These are phyloP conservation scores for Laupala kohalensis DNA, from an alignment of 1,140 invertebrate species.

Conservation along the genomic window DNA sequence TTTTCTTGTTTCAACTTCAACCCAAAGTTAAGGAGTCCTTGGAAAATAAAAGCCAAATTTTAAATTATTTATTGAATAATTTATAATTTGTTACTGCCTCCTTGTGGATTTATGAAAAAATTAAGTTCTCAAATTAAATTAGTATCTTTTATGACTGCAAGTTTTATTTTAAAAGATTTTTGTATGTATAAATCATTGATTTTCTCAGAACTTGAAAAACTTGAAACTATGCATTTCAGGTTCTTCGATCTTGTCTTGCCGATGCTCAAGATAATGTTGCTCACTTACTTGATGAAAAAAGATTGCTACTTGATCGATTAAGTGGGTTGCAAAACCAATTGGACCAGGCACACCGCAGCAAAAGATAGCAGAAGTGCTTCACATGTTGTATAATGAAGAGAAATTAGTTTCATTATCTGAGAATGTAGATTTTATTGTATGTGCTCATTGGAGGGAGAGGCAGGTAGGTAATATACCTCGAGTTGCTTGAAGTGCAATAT, in stretches of 20 bases:
- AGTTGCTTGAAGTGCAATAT: background rate
- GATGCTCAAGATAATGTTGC: constrained; percentile 58
- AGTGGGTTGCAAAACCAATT: constrained; percentile 43
- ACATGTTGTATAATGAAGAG: constrained; percentile 35
- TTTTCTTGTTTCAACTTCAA: too few relatives aligned
- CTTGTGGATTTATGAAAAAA: too few relatives aligned
- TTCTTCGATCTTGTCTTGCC: constrained; percentile 38
- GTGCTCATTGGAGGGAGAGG: background rate
- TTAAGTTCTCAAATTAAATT: too few relatives aligned
- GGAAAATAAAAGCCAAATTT: too few relatives aligned
- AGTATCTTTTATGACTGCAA: too few relatives aligned
- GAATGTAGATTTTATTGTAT: background rate
- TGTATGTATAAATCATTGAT: too few relatives aligned
- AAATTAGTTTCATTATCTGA: background rate
- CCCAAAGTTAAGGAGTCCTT: too few relatives aligned
- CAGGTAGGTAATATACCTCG: background rate
- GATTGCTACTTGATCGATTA: constrained; percentile 51
- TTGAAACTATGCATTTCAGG: constrained; percentile 19
- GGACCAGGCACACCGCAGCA: constrained; percentile 28
- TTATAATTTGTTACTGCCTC: too few relatives aligned
- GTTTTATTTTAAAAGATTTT: too few relatives aligned
- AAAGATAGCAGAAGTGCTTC: constrained; percentile 52
- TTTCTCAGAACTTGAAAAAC: too few relatives aligned
- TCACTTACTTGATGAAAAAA: constrained; percentile 54
- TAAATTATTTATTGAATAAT: too few relatives aligned